phyloP scores from a whole-genome alignment of 2,797 vertebrate genomes.

The Chrysocyon brachyurus region DNA sequence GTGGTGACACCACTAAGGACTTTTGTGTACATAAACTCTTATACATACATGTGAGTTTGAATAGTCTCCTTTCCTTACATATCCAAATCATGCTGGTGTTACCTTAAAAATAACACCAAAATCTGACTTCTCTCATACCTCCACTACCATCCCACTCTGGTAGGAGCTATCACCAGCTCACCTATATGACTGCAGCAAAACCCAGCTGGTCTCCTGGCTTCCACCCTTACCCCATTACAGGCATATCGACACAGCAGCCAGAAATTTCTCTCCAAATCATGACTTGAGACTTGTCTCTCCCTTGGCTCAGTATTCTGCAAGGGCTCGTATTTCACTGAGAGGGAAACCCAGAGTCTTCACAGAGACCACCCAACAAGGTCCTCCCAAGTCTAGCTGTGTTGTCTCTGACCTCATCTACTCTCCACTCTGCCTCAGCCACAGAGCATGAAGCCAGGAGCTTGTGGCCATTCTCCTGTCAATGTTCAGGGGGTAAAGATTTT shows the following conservation, averaged over 20 bases:
- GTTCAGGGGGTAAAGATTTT: not conserved
- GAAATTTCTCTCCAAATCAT: not conserved
- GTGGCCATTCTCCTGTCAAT: not conserved
- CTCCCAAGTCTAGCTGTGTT: not conserved
- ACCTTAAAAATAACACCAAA: not conserved
- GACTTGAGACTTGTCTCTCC: not conserved
- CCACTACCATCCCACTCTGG: not conserved
- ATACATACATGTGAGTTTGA: not conserved
- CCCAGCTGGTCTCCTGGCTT: not conserved
- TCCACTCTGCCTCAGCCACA: not conserved
- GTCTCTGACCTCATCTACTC: not conserved
- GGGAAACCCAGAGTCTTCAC: not conserved
- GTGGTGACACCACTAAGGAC: not conserved
- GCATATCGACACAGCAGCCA: not conserved
- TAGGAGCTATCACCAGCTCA: not conserved
- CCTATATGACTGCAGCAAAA: not conserved
- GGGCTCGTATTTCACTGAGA: not conserved
- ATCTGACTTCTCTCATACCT: not conserved
- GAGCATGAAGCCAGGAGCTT: not conserved
- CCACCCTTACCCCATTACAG: not conserved
- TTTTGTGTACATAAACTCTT: not conserved
- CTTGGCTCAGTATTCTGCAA: not conserved
- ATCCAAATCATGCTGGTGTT: not conserved
- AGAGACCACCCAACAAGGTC: not conserved
- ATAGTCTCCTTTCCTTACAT: not conserved